phyloP scores from a whole-genome alignment of 2,797 vertebrate genomes.

The Gallinago solitaria region DNA sequence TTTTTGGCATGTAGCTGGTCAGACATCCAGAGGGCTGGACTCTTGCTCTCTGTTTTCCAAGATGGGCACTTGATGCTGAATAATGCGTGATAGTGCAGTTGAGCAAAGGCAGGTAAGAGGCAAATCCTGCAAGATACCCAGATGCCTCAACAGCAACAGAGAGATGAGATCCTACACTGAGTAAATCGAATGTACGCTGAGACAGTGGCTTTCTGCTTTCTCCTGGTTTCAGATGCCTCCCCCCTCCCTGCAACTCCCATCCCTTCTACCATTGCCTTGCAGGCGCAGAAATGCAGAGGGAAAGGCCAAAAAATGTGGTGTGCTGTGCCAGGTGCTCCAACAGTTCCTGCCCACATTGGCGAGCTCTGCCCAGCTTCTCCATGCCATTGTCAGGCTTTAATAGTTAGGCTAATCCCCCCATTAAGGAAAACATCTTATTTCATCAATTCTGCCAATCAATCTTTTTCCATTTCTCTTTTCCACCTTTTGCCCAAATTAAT shows the following conservation, averaged over 20 bases:
- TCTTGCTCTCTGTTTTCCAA: neutral
- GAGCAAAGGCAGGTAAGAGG: neutral
- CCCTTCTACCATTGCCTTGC: fast-evolving
- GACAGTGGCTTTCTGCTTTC: neutral
- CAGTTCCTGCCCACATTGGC: neutral
- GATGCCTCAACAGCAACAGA: neutral
- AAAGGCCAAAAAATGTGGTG: neutral
- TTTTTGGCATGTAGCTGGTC: neutral
- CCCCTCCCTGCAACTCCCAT: fast-evolving
- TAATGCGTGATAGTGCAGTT: neutral
- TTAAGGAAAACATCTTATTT: neutral
- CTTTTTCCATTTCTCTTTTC: neutral
- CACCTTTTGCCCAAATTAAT: neutral
- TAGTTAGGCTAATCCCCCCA: neutral
- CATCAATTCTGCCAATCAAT: neutral
- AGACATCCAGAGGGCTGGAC: neutral
- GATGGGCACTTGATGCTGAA: neutral
- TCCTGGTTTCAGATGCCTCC: neutral
- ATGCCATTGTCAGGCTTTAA: neutral
- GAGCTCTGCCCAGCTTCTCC: neutral
- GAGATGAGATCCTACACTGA: neutral
- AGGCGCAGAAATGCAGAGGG: fast-evolving
- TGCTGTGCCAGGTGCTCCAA: no score
- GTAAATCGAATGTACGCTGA: fast-evolving
- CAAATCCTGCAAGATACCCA: neutral